phyloP scores from a whole-genome alignment of 1,140 invertebrate genomes.

The Monomorium pharaonis region DNA sequence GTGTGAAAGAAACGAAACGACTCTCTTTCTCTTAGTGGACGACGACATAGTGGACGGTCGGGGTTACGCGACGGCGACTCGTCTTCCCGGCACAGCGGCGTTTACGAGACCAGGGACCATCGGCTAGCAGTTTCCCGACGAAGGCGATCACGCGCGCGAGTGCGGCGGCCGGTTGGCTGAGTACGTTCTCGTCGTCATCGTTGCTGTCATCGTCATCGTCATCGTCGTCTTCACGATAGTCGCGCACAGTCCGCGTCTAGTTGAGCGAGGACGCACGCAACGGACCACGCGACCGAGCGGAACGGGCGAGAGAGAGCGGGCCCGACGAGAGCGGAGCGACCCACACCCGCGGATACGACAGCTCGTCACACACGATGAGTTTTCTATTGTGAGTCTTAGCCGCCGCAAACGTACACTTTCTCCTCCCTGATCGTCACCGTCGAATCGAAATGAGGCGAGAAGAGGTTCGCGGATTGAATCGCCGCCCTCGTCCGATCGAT shows the following conservation, averaged over 20 bases:
- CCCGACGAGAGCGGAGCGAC: not conserved
- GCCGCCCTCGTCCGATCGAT: conserved; percentile 16
- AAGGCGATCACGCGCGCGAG: conserved; percentile 10
- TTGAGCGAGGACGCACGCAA: not conserved
- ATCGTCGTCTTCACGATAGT: not conserved
- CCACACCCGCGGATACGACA: conserved; percentile 29
- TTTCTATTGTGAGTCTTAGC: conserved; percentile 80
- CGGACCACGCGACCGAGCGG: conserved; percentile 21
- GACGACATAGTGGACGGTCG: not conserved
- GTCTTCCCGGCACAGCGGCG: not conserved
- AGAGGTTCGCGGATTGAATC: not conserved
- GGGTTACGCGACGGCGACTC: conserved; percentile 4
- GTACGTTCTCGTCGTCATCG: not conserved
- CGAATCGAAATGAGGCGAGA: not conserved
- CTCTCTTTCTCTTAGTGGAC: not conserved
- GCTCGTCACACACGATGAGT: conserved; percentile 76
- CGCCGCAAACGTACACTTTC: conserved; percentile 21
- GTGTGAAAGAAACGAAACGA: not conserved
- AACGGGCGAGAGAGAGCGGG: not conserved
- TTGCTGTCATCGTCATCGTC: not conserved
- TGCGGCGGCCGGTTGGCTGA: conserved; percentile 1
- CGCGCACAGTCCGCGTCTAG: not conserved
- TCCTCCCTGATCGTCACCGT: not conserved
- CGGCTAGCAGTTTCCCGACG: not conserved
- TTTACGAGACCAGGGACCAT: not conserved